Evolutionary conservation across 2,113 vertebrate species (phyloP).

Genomic region (Sapajus apella): DNA sequence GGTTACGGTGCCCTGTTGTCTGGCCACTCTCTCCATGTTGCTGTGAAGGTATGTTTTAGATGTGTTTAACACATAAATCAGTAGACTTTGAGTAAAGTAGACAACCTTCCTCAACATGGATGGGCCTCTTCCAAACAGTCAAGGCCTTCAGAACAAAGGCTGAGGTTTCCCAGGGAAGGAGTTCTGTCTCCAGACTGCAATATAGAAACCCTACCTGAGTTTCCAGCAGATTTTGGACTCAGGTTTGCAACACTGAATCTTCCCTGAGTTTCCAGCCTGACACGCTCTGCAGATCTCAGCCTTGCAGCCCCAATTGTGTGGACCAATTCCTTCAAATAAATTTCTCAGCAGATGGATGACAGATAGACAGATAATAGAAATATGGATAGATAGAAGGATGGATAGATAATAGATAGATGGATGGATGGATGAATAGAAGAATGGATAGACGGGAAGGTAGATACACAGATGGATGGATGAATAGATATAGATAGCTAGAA

Average conservation of each 20-base stretch:
- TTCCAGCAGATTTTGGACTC: not conserved
- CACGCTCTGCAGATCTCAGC: not conserved
- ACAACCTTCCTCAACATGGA: not conserved
- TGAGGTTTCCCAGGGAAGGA: not conserved
- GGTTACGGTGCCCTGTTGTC: not conserved
- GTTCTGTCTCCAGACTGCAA: not conserved
- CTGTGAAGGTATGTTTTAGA: not conserved
- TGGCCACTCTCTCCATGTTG: too few species aligned
- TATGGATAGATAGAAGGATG: not conserved
- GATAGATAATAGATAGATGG: too few species aligned
- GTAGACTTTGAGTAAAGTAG: not conserved
- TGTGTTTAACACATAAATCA: not conserved
- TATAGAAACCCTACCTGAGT: too few species aligned
- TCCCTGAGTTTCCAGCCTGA: not conserved
- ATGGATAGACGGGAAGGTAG: too few species aligned
- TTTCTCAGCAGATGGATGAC: not conserved
- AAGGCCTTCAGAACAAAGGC: not conserved
- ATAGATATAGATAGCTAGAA: not conserved
- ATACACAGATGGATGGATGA: too few species aligned
- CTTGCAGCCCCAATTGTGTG: too few species aligned
- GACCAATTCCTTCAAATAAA: not conserved
- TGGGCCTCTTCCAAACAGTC: not conserved
- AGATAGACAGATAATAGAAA: too few species aligned
- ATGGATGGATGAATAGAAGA: too few species aligned
- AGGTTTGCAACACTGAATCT: not conserved